Percentiles rank a stretch among this genome's conserved stretches.
phyloP scores from a whole-genome alignment of 2,888 invertebrate species.

The Eretmocerus hayati region DNA sequence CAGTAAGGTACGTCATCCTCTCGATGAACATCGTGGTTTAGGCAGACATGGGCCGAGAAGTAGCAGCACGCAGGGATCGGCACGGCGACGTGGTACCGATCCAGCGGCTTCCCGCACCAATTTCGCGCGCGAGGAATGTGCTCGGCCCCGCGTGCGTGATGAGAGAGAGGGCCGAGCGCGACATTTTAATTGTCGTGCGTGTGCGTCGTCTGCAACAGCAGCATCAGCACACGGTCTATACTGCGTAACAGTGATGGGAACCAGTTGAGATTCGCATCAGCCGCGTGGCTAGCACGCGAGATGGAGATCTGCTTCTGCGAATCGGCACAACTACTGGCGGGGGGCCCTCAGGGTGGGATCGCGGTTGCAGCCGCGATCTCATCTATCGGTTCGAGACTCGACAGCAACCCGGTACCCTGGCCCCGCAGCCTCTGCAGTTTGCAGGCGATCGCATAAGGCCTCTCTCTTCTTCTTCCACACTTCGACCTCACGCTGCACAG shows the following conservation, averaged over 20 bases:
- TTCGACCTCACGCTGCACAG: constrained; percentile 35
- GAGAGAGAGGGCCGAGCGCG: too few relatives aligned
- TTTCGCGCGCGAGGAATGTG: too few relatives aligned
- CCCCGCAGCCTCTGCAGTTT: too few relatives aligned
- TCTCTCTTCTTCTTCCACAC: constrained; percentile 14
- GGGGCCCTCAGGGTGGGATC: constrained; percentile 34
- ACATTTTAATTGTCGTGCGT: constrained; percentile 13
- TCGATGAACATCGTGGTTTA: too few relatives aligned
- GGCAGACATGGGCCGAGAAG: too few relatives aligned
- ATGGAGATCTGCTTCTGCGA: constrained; percentile 28
- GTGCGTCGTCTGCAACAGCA: neutral
- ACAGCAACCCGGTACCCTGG: too few relatives aligned
- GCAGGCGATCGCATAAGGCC: constrained; percentile 12
- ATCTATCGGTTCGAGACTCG: too few relatives aligned
- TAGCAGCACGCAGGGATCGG: neutral
- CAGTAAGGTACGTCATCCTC: too few relatives aligned
- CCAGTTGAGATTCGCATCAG: constrained; percentile 15
- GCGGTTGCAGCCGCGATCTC: too few relatives aligned
- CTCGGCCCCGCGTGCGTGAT: too few relatives aligned
- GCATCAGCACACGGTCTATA: neutral
- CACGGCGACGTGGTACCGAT: neutral
- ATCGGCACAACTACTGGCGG: constrained; percentile 37
- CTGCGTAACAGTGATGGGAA: neutral
- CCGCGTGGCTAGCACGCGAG: constrained; percentile 22
- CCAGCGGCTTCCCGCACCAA: too few relatives aligned